Evolutionary conservation across 2,888 invertebrate species (phyloP), one percentile per base, ranked within the genome.

Genomic region (Galerucella pusilla): DNA sequence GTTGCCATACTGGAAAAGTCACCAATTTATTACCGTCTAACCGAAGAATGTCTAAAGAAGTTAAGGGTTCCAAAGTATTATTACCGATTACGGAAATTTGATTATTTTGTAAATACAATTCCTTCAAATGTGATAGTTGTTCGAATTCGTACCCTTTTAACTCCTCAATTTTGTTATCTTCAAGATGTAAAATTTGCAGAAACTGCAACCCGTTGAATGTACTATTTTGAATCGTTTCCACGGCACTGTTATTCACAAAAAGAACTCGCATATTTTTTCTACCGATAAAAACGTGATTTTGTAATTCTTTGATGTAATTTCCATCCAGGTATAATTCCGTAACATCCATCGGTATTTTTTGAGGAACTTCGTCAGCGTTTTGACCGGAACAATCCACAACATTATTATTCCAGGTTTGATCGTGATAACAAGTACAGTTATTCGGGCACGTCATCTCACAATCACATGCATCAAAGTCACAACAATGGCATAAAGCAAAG

Each of bases 401-500:
- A 88, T 96, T 97, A 70, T 96, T 96, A 82, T 94, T 94, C 96
- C 97, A 97, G 79, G 95, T 93, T 86, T 96, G 95, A 86, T 98
- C 97, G 87, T 97, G 96, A 89, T 96, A 97, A 88, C 98, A 98
- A 81, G 94, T 94, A 89, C 98, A 98, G 84, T 96, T 96, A 83
- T 93, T 92, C 49, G 98, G 98, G 85, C 98, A 98, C 79, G 95
- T 96, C 95, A 97, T 96, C 89, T 97, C 96, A 89, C 98, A 98
- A 88, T 97, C 97, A 88, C 98, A 98, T 77, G 96, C 96, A 86
- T 97, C 97, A 86, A 96, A 97, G 86, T 97, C 97, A 88, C 98
- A 98, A 88, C 98, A 98, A 87, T 96, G 96, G 88, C 98, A 98
- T 68, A 96, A 91, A 59, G 97, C 95, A 88, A 97, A 97, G 89